Base-by-base conservation (phyloP, 1,140 invertebrate species). In the Andricus grossulariae region DNA sequence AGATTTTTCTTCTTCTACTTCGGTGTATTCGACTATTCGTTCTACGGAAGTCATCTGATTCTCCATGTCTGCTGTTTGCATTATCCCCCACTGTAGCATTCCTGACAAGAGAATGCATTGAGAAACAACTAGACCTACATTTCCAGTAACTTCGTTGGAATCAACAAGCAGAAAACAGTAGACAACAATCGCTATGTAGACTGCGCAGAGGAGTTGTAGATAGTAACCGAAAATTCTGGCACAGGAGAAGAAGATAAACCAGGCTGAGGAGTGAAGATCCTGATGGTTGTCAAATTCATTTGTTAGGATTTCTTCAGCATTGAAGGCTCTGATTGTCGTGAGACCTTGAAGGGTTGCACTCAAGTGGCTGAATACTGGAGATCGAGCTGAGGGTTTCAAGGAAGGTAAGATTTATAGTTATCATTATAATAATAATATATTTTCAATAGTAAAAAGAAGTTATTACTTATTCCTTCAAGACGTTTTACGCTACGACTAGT, bases 401-500 rank as follows among this genome's bases (percentile, higher is more conserved):
- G n/a, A n/a, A n/a, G n/a, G n/a, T n/a, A n/a, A n/a, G n/a, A n/a
- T n/a, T n/a, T n/a, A n/a, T n/a, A n/a, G n/a, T n/a, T n/a, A n/a
- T n/a, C n/a, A n/a, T n/a, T n/a, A n/a, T n/a, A n/a, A n/a, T n/a
- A n/a, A n/a, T n/a, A n/a, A n/a, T n/a, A n/a, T n/a, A n/a, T n/a
- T n/a, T n/a, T n/a, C n/a, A n/a, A n/a, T n/a, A n/a, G n/a, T n/a
- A n/a, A n/a, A n/a, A 54, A 72, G 18, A 49, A 66, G 8, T 52
- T 81, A 32, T 32, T 93, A 97, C 97, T 96, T 87, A 95, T 94
- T 86, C 95, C 96, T 93, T 98, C 97, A 74, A 98, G 92, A 77
- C 97, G 93, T 91, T 98, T 98, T 15, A 98, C 93, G 90, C 95
- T 96, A 76, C 97, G 92, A 25, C 96, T 96, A 0, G 97, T 96